phyloP scores from a whole-genome alignment of 2,113 vertebrate species.

The Lasiurus borealis region DNA sequence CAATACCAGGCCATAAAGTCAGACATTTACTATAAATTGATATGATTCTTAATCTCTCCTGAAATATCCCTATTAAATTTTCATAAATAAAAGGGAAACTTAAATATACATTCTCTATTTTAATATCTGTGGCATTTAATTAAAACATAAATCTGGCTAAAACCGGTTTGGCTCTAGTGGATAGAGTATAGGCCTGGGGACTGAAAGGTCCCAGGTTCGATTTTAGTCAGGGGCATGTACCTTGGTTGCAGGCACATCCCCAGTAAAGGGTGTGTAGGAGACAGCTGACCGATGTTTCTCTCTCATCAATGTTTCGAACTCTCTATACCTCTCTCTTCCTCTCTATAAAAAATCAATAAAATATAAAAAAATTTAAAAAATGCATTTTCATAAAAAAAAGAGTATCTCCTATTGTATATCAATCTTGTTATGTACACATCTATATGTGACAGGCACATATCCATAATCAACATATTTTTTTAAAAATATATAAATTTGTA shows the following conservation, averaged over 20 bases:
- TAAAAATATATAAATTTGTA: too few relatives aligned
- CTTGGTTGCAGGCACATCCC: too few relatives aligned
- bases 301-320: too few relatives aligned
- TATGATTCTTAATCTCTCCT: neutral
- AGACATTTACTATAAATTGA: constrained; percentile 17
- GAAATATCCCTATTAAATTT: constrained; percentile 35
- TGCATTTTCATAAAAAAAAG: neutral
- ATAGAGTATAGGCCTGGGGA: too few relatives aligned
- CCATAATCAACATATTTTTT: neutral
- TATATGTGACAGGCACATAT: neutral
- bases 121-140: neutral
- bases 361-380: too few relatives aligned
- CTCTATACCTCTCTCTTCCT: too few relatives aligned
- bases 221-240: too few relatives aligned
- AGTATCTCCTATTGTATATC: neutral
- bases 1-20: constrained; percentile 10
- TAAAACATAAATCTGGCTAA: neutral
- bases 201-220: too few relatives aligned
- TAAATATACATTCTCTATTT: neutral
- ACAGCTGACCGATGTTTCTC: too few relatives aligned
- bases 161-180: too few relatives aligned
- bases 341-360: too few relatives aligned
- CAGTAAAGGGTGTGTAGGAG: too few relatives aligned
- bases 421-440: neutral
- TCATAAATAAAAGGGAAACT: neutral